Conservation (phyloP, 2,888 invertebrate species). For the Anagyrus pseudococci region DNA sequence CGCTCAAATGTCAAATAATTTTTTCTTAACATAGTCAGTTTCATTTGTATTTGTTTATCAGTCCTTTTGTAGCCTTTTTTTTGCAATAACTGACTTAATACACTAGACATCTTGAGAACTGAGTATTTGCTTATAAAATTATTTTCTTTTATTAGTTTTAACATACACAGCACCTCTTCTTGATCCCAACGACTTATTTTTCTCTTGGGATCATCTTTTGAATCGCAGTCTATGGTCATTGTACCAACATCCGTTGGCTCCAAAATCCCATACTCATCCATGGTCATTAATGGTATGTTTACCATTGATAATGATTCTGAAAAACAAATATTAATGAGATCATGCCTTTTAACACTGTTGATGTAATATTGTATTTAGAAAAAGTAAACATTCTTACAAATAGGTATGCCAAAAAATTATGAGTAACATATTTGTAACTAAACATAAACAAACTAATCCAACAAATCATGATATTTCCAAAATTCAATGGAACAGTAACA, state of each 20-base stretch:
- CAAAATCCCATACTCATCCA: constrained; percentile 34
- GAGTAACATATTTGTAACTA: too few species aligned
- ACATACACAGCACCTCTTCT: constrained; percentile 41
- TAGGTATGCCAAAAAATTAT: too few species aligned
- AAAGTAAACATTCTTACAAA: too few species aligned
- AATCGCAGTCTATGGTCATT: constrained; percentile 34
- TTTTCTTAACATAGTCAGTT: constrained; percentile 43
- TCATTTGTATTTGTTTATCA: constrained; percentile 43
- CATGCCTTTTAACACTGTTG: too few species aligned
- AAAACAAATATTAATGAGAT: background rate
- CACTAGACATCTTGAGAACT: constrained; percentile 38
- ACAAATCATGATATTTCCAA: too few species aligned
- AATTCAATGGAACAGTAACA: too few species aligned
- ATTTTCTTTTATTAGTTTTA: constrained; percentile 42
- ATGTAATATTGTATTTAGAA: too few species aligned
- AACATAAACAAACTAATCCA: too few species aligned
- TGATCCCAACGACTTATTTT: constrained; percentile 40
- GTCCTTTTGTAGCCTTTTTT: constrained; percentile 43
- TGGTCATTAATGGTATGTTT: constrained; percentile 31
- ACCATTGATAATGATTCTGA: constrained; percentile 33
- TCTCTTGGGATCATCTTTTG: constrained; percentile 40
- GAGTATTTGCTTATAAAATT: constrained; percentile 38
- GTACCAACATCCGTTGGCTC: constrained; percentile 38
- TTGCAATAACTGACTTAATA: constrained; percentile 37
- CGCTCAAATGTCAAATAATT: constrained; percentile 40